phyloP scores from a whole-genome alignment of 92 coral and sea anemone species.

The Epizoanthus fatuus region DNA sequence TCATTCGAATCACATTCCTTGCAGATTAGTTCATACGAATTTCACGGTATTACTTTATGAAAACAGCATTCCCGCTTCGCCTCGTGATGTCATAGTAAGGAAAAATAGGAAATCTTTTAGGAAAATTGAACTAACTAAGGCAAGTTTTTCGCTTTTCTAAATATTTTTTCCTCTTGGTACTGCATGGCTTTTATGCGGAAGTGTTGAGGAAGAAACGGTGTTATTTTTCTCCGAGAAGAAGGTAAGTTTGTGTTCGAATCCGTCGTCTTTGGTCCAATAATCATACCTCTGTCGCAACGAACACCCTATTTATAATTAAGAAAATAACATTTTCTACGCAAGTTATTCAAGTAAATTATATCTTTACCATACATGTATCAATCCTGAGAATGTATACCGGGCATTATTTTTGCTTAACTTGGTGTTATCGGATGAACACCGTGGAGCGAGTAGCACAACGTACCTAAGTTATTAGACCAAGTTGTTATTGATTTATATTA shows the following conservation, averaged over 20 bases:
- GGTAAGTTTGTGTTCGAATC: not conserved
- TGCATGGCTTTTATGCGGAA: constrained; percentile 18
- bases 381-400: not conserved
- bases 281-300: not conserved
- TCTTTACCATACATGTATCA: not conserved
- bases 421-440: not conserved
- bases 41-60: constrained; percentile 85
- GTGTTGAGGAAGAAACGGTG: not conserved
- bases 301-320: not conserved
- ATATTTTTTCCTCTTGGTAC: not conserved
- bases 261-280: constrained; percentile 5
- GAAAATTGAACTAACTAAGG: constrained; percentile 39
- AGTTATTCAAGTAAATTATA: not conserved
- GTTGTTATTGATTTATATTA: not conserved
- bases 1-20: constrained; percentile 53
- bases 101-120: constrained; percentile 58
- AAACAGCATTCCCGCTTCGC: constrained; percentile 84
- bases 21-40: constrained; percentile 67
- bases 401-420: not conserved
- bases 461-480: not conserved
- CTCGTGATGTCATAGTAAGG: constrained; percentile 81
- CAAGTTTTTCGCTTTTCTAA: constrained; percentile 16
- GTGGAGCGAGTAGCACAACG: not conserved
- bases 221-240: constrained; percentile 14
- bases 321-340: not conserved